Base-by-base conservation (phyloP, 2,888 invertebrate genomes). In the Thera britannica region DNA sequence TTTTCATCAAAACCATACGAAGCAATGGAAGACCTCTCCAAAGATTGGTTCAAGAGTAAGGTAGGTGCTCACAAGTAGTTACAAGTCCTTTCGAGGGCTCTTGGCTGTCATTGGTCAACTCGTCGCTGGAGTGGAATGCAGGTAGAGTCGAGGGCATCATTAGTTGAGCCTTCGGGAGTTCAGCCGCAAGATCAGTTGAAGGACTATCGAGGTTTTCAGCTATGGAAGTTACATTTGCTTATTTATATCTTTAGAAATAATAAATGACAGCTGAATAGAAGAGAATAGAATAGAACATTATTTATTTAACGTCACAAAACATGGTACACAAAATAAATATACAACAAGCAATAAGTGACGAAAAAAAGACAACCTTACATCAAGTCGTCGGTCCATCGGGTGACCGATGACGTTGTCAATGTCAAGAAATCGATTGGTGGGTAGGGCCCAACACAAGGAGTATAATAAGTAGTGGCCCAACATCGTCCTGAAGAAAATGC, bases 61-160 rank as follows among this genome's bases (percentile, higher is more conserved):
- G 38, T 5, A 56, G 23, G 57, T 57, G 23, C 57, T 23, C 12
- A 12, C 6, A 23, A 8, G 41, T 8, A 23, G 23, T 23, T 23
- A 8, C 51, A 23, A 23, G 38, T 6, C 23, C 23, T 34, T 9
- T 8, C 2, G 23, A 57, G 55, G n/a, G 23, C 41, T 12, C 57
- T 57, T 12, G 44, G 2, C 57, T 57, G 38, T 57, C 23, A 57
- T 57, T 44, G 57, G 57, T 41, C 41, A 44, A 56, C 56, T 56
- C 56, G 12, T 41, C 57, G 38, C 41, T 44, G 57, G 23, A 44
- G 57, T 41, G 57, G 57, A 41, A 23, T 57, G 57, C 57, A 56
- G 57, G 44, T 34, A 34, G 51, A n/a, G 23, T 34, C 34, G 52
- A 57, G 57, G 23, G 44, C 57, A 44, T 57, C 57, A 57, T 57